phyloP scores from a whole-genome alignment of 2,888 invertebrate species.

The Prosapia bicincta region DNA sequence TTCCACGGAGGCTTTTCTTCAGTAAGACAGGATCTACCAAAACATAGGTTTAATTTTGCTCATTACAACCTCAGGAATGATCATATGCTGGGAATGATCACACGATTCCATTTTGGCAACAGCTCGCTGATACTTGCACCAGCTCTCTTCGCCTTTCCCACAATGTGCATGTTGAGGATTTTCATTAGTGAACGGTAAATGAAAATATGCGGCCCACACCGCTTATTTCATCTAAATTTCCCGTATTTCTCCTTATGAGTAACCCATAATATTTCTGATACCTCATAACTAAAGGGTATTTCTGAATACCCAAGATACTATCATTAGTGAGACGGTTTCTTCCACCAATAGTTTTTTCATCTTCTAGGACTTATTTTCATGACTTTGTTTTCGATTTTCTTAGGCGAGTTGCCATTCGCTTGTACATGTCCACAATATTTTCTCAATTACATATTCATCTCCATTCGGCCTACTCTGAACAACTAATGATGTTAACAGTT shows the following conservation, averaged over 20 bases:
- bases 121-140: conserved; percentile 12
- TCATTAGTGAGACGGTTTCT: conserved; percentile 8
- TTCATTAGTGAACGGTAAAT: not conserved
- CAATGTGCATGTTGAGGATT: not conserved
- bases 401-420: conserved; percentile 8
- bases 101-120: not conserved
- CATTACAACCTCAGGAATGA: conserved; percentile 3
- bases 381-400: not conserved
- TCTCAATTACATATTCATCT: not conserved
- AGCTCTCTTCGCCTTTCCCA: not conserved
- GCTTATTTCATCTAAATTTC: not conserved
- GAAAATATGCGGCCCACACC: conserved; percentile 11
- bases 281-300: no score
- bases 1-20: conserved; percentile 6
- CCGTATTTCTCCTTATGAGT: conserved; percentile 6
- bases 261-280: conserved; percentile 15
- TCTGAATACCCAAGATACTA: not conserved
- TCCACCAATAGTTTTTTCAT: conserved; percentile 16
- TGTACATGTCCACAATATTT: conserved; percentile 6
- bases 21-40: not conserved
- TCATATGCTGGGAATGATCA: not conserved
- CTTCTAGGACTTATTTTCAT: conserved; percentile 3
- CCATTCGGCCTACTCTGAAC: not conserved
- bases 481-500: no score
- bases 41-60: not conserved